phyloP scores from a whole-genome alignment of 92 coral and sea anemone genomes.

The Porites evermanni region DNA sequence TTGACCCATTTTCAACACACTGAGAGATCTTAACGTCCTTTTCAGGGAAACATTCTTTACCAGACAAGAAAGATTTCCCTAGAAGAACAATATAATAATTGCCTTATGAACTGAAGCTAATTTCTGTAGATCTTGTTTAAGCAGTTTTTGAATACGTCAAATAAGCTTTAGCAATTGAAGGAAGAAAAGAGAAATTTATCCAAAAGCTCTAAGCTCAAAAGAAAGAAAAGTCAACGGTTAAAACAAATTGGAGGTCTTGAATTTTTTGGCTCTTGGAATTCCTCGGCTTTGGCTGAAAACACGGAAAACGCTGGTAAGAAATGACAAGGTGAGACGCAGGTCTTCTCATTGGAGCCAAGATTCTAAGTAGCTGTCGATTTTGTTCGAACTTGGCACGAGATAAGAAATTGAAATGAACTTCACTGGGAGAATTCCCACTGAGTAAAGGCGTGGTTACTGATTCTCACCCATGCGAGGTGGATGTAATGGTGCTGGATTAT shows the following conservation, averaged over 20 bases:
- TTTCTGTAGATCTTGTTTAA: background rate
- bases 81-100: conserved; percentile 43
- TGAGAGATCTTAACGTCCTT: background rate
- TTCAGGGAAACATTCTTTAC: background rate
- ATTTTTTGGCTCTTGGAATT: conserved; percentile 16
- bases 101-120: background rate
- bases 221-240: background rate
- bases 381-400: conserved; percentile 33
- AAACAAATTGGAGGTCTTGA: background rate
- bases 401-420: conserved; percentile 5
- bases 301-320: background rate
- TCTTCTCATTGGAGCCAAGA: conserved; percentile 34
- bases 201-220: background rate
- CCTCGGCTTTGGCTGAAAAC: background rate
- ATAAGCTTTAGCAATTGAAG: background rate
- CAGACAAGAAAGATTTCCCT: conserved; percentile 5
- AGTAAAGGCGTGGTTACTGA: conserved; percentile 27
- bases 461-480: conserved; percentile 36
- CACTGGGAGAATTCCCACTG: conserved; percentile 23
- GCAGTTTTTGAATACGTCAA: background rate
- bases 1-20: conserved; percentile 15
- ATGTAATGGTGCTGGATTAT: conserved; percentile 62
- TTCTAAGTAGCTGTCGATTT: conserved; percentile 42
- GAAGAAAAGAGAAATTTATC: no score
- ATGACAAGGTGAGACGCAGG: conserved; percentile 13